Base-by-base conservation (phyloP, 2,888 invertebrate species). In the Hypselothyrea guttata region DNA sequence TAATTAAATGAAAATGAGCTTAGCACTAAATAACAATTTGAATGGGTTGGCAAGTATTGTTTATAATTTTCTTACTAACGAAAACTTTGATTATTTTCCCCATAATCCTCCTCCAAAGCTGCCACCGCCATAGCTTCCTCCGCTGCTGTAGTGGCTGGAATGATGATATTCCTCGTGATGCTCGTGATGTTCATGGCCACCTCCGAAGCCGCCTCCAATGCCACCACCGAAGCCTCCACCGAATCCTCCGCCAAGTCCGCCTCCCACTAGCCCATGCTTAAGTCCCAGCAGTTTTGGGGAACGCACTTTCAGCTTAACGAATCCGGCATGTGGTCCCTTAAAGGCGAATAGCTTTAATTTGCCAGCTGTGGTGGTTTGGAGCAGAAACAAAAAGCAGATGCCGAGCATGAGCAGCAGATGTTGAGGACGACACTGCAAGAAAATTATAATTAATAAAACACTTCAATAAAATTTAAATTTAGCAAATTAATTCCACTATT, bases 271-370 rank as follows among this genome's bases (percentile, higher is more conserved):
- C 1, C 58, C 83, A 53, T 83, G 79, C 46, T 87, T 88, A 0
- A 87, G 67, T 0, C 87, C 88, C 30, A 87, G 47, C 8, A 88
- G 28, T 45, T 87, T 88, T 0, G 87, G 87, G 0, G 67, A 57
- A n/a, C 76, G 77, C 5, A 63, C 82, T 66, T 87, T 87, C 11
- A 87, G 37, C 3, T 71, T 75, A 5, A 82, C 47, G 52, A 87
- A 87, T 0, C 81, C 88, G 4, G 48, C 72, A 52, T 65, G 82
- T 1, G 87, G 88, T 5, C 87, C 73, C 15, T 87, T 88, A 11
- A 83, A 72, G 8, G 78, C 87, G 4, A 88, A 35, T 1, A 87
- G 52, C 33, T 87, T 87, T 0, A 87, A 9, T 64, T 87, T 87
- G 1, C 86, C 88, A 7, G 72, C 86, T 4, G 55, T 41, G 3